Evolutionary conservation across 2,797 vertebrate genomes (phyloP).

Genomic region (Diplodus sargus): DNA sequence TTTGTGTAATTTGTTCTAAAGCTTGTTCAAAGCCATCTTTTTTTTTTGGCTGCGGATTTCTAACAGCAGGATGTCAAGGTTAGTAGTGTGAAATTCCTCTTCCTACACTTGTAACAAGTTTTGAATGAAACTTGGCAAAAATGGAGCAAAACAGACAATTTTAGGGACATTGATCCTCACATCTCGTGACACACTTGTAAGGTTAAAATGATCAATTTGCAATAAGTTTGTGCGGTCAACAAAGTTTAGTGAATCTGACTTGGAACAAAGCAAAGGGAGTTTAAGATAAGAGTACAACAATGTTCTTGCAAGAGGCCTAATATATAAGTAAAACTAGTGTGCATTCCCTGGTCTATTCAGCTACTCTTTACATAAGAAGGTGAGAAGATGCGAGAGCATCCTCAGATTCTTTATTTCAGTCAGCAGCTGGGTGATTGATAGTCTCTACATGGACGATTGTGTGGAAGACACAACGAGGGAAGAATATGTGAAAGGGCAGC

Average conservation of each 20-base stretch:
- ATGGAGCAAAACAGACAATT: neutral
- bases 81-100: neutral
- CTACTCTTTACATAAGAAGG: conserved; percentile 39
- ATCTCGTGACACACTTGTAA: neutral
- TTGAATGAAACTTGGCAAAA: neutral
- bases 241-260: neutral
- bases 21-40: neutral
- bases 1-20: neutral
- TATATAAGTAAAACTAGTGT: conserved; percentile 20
- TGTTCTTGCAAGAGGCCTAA: conserved; percentile 41
- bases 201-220: neutral
- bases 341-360: conserved; percentile 36
- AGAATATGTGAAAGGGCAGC: conserved; percentile 22
- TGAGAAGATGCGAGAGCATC: neutral
- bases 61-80: neutral
- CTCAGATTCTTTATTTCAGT: conserved; percentile 17
- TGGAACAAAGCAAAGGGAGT: neutral
- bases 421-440: conserved; percentile 30
- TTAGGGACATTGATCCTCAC: neutral
- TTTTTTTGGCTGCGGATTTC: conserved; percentile 4
- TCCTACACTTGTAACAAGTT: neutral
- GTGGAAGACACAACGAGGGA: neutral
- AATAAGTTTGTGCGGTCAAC: neutral
- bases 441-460: neutral
- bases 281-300: neutral